Evolutionary conservation across 2,888 invertebrate genomes (phyloP).

Genomic region (Dascillus cervinus): DNA sequence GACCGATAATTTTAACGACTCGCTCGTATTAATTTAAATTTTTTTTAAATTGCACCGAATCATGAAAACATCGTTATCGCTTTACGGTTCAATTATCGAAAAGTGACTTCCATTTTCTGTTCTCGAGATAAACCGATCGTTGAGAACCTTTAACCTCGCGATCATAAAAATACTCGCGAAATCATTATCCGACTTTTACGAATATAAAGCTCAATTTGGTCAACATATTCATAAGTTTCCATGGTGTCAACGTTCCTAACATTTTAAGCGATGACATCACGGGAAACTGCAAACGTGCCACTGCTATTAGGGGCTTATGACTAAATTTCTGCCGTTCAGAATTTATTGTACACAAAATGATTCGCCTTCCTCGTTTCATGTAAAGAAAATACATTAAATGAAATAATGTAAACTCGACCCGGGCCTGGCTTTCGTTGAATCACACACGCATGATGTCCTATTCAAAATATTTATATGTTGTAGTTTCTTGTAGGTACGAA

Average conservation of each 20-base stretch:
- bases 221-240: constrained; percentile 4
- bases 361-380: not conserved
- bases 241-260: constrained; percentile 5
- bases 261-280: constrained; percentile 17
- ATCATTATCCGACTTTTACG: too few species aligned
- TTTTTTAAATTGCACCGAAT: too few species aligned
- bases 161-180: too few species aligned
- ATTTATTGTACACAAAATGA: not conserved
- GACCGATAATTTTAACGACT: too few species aligned
- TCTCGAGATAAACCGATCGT: too few species aligned
- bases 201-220: too few species aligned
- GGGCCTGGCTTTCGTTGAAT: not conserved
- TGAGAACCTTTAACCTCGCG: too few species aligned
- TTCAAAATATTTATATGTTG: constrained; percentile 3
- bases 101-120: too few species aligned
- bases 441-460: constrained; percentile 1
- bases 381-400: not conserved
- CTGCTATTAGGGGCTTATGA: constrained; percentile 14
- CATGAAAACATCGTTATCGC: too few species aligned
- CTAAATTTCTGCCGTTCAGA: constrained; percentile 10
- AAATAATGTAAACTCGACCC: not conserved
- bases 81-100: too few species aligned
- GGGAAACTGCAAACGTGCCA: constrained; percentile 15
- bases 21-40: too few species aligned
- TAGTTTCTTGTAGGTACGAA: too few species aligned